Evolutionary conservation across 2,888 invertebrate genomes (phyloP), one percentile per base, ranked within the genome.

Genomic region (Folsomia manolachei): DNA sequence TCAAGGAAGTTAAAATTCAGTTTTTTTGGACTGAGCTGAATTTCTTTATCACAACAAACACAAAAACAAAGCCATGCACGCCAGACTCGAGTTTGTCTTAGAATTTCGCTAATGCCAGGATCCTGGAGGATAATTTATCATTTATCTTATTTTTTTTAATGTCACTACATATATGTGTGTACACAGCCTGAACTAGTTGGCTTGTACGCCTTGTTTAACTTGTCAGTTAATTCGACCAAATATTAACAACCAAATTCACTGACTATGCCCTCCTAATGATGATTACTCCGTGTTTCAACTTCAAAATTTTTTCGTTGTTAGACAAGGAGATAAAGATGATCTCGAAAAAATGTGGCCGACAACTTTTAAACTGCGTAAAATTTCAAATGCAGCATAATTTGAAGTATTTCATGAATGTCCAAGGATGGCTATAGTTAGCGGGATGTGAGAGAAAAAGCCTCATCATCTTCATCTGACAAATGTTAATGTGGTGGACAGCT

Each of bases 201-300:
- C n/a, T n/a, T n/a, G n/a, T n/a, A n/a, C n/a, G n/a, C n/a, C n/a
- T n/a, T n/a, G n/a, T n/a, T 39, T 39, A 39, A 39, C 39, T 39
- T 39, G 39, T 39, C 39, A 39, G 39, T 39, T 39, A 39, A 39
- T n/a, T n/a, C n/a, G n/a, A n/a, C n/a, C n/a, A n/a, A n/a, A 14
- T 14, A 9, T 39, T 62, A 64, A 27, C 64, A 14, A 64, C 27
- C 27, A 18, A 27, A 27, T 27, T 64, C 27, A 19, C 27, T n/a
- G 24, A n/a, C 60, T 64, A 27, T 21, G 27, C 27, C n/a, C 27
- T 26, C 25, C 64, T 64, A 64, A 64, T 64, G 64, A 64, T 64
- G 64, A 64, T 64, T 64, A 64, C 64, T 14, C 25, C 18, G 19
- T 64, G 60, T 7, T 60, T 4, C 23, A 51, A 11, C 14, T 51